A percentile compares a stretch with the other conserved stretches of the same genome.
These are phyloP conservation scores for Drosophila melanogaster DNA, from an alignment of 1,140 invertebrate genomes.

Conservation along the genomic window DNA sequence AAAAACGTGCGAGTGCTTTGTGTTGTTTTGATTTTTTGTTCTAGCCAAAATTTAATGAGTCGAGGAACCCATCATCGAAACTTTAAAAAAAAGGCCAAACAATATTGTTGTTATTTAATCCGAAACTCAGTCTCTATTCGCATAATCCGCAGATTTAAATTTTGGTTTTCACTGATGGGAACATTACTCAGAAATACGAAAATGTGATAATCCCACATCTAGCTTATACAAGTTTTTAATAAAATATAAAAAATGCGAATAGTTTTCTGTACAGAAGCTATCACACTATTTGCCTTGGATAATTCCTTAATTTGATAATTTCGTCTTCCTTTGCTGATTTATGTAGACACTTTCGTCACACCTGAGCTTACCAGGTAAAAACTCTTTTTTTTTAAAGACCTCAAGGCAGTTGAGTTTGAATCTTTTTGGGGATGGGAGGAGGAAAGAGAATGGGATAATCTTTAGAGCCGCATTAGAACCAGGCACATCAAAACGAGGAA, in stretches of 20 bases:
- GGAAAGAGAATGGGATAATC: not conserved
- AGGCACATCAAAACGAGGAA: constrained; percentile 60
- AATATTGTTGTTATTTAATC: constrained; percentile 2
- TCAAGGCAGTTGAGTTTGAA: constrained; percentile 42
- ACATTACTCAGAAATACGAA: not conserved
- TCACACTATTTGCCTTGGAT: not conserved
- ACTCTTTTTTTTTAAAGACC: constrained; percentile 17
- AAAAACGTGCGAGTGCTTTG: constrained; percentile 25
- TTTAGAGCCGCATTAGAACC: constrained; percentile 49
- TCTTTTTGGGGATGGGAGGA: not conserved
- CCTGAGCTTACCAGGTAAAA: constrained; percentile 30
- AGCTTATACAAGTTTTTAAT: too few relatives aligned
- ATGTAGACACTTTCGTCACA: constrained; percentile 39
- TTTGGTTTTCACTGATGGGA: not conserved
- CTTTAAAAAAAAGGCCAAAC: constrained; percentile 18
- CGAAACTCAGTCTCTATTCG: not conserved
- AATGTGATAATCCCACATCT: too few relatives aligned
- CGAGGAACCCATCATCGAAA: constrained; percentile 25
- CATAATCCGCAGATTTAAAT: not conserved
- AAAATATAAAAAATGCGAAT: not conserved
- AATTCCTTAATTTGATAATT: constrained; percentile 36
- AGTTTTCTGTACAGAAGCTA: not conserved
- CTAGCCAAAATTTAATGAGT: constrained; percentile 19
- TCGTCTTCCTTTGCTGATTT: constrained; percentile 17
- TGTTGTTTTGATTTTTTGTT: constrained; percentile 28